A percentile compares a stretch with the other conserved stretches of the same genome.
Conservation (phyloP, 2,888 invertebrate genomes). For the Pteria penguin region DNA sequence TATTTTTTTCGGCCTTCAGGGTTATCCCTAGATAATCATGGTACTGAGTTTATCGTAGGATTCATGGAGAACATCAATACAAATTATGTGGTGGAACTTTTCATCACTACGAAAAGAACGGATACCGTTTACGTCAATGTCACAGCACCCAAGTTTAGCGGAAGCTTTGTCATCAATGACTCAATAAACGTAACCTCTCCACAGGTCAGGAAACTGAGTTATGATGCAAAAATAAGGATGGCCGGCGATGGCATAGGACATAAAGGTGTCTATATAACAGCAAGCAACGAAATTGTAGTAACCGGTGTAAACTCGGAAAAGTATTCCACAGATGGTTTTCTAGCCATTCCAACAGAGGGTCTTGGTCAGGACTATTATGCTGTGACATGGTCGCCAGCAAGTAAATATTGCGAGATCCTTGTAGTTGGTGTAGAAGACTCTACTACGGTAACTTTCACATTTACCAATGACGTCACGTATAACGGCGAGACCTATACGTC, state of each 20-base stretch:
- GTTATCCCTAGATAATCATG: conserved; percentile 55
- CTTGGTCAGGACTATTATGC: conserved; percentile 54
- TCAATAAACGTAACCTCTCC: conserved; percentile 44
- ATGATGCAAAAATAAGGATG: conserved; percentile 42
- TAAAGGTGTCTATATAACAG: conserved; percentile 50
- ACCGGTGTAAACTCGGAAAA: conserved; percentile 54
- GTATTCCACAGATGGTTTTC: conserved; percentile 49
- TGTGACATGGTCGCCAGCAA: conserved; percentile 41
- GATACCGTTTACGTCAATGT: conserved; percentile 45
- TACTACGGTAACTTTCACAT: conserved; percentile 41
- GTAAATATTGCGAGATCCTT: conserved; percentile 40
- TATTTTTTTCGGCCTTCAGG: too few relatives aligned
- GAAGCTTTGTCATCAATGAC: conserved; percentile 42
- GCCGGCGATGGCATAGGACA: conserved; percentile 38
- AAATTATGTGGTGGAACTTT: conserved; percentile 47
- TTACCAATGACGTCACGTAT: conserved; percentile 44
- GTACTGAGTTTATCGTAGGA: conserved; percentile 51
- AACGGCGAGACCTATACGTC: conserved; percentile 44
- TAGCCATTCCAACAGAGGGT: conserved; percentile 51
- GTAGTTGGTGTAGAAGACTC: conserved; percentile 43
- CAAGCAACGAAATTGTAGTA: conserved; percentile 46
- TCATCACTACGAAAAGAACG: conserved; percentile 47
- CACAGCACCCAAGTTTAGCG: conserved; percentile 47
- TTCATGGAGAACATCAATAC: conserved; percentile 52
- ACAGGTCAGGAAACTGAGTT: conserved; percentile 39